Conservation (phyloP, 2,888 invertebrate genomes). For the Rhagonycha fulva region DNA sequence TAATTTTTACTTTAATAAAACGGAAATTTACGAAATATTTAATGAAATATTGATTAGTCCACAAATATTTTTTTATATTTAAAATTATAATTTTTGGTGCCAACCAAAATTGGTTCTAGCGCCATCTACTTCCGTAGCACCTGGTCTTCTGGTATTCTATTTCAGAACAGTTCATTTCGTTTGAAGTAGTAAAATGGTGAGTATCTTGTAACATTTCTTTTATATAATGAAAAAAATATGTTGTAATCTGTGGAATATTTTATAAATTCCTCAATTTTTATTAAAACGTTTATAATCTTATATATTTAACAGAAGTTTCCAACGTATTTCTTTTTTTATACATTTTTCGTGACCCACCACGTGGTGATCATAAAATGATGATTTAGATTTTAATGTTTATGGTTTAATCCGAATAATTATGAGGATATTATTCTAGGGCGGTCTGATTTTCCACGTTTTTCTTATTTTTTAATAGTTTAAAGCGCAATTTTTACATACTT, state of each 20-base stretch:
- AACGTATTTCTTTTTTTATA: not conserved
- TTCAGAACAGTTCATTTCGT: not conserved
- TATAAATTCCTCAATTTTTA: not conserved
- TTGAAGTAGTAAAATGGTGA: not conserved
- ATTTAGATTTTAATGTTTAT: constrained; percentile 66
- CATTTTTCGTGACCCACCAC: not conserved
- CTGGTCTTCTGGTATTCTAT: not conserved
- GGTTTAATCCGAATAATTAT: constrained; percentile 69
- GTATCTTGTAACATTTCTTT: not conserved
- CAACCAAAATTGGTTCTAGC: not conserved
- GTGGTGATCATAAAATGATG: constrained; percentile 59
- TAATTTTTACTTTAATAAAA: no score
- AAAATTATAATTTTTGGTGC: not conserved
- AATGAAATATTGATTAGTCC: no score
- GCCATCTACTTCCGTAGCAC: not conserved
- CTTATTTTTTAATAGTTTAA: not conserved
- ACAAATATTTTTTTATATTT: no score
- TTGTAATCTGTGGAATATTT: not conserved
- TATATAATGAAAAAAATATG: not conserved
- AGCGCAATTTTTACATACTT: not conserved
- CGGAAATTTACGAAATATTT: no score
- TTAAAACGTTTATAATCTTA: not conserved
- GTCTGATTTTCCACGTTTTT: constrained; percentile 60
- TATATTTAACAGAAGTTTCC: not conserved
- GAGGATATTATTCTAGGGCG: constrained; percentile 75